These are phyloP conservation scores for Pangasius macronema DNA, from an alignment of 2,797 vertebrate genomes.

Conservation along the genomic window DNA sequence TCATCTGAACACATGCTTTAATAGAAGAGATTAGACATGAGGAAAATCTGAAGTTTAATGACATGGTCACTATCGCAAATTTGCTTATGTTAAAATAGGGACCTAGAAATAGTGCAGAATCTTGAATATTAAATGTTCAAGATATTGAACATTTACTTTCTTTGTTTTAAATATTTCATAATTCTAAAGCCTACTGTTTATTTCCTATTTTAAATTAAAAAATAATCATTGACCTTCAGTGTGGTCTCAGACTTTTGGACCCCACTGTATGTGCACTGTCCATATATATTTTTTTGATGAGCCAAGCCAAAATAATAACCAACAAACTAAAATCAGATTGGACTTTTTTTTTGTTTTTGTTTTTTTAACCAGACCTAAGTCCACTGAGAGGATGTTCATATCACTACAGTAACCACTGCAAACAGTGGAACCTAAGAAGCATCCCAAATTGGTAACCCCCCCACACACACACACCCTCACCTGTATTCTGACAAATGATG, in stretches of 20 bases:
- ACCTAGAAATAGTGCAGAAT: not conserved
- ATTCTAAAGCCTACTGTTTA: not conserved
- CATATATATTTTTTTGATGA: not conserved
- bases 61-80: not conserved
- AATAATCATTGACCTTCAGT: not conserved
- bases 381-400: not conserved
- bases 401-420: not conserved
- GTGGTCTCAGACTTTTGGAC: not conserved
- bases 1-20: too few relatives aligned
- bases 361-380: not conserved
- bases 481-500: not conserved
- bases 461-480: not conserved
- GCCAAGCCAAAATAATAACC: not conserved
- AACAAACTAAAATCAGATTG: not conserved
- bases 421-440: not conserved
- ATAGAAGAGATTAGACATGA: too few relatives aligned
- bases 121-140: not conserved
- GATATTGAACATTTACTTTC: not conserved
- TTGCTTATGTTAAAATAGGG: not conserved
- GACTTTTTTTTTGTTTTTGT: not conserved
- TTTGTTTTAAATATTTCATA: not conserved
- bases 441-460: not conserved
- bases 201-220: not conserved
- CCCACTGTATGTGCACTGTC: not conserved
- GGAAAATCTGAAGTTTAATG: too few relatives aligned